A percentile compares a stretch with the other conserved stretches of the same genome.
Conservation (phyloP, 2,888 invertebrate genomes). For the Ellobium chinense region DNA sequence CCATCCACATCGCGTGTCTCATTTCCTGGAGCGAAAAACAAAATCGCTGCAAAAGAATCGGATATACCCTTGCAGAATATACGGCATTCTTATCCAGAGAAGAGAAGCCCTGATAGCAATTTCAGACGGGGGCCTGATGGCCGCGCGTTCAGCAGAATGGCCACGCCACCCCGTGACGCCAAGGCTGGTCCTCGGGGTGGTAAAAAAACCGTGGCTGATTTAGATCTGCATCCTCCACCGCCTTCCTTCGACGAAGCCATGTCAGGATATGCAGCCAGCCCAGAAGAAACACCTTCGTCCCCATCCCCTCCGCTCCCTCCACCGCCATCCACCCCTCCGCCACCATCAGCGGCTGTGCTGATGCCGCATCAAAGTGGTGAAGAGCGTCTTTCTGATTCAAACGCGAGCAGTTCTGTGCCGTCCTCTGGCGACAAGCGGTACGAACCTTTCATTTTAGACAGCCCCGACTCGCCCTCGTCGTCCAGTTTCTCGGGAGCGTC, state of each 20-base stretch:
- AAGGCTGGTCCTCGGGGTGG: not conserved
- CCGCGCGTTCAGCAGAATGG: not conserved
- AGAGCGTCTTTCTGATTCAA: slow-evolving; percentile 1
- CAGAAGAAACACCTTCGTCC: not conserved
- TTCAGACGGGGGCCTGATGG: not conserved
- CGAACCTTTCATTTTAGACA: slow-evolving; percentile 39
- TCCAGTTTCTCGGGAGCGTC: slow-evolving; percentile 32
- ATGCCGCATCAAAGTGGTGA: not conserved
- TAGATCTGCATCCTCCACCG: slow-evolving; percentile 12
- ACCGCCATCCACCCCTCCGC: not conserved
- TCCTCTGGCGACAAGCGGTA: slow-evolving; percentile 34
- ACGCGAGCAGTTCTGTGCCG: slow-evolving; percentile 10
- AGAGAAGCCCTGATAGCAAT: too few relatives aligned
- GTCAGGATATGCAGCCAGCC: not conserved
- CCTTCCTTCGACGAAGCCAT: slow-evolving; percentile 37
- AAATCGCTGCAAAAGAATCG: not conserved
- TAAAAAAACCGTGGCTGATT: not conserved
- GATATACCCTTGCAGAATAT: not conserved
- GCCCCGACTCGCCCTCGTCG: slow-evolving; percentile 30
- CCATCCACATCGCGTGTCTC: not conserved
- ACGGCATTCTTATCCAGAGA: not conserved
- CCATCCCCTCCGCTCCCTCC: slow-evolving; percentile 28
- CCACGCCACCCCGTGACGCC: not conserved
- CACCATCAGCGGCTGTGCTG: not conserved
- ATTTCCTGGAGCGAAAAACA: not conserved